These are phyloP conservation scores for Pristionchus pacificus DNA, from an alignment of 1,140 invertebrate genomes.

Conservation along the genomic window DNA sequence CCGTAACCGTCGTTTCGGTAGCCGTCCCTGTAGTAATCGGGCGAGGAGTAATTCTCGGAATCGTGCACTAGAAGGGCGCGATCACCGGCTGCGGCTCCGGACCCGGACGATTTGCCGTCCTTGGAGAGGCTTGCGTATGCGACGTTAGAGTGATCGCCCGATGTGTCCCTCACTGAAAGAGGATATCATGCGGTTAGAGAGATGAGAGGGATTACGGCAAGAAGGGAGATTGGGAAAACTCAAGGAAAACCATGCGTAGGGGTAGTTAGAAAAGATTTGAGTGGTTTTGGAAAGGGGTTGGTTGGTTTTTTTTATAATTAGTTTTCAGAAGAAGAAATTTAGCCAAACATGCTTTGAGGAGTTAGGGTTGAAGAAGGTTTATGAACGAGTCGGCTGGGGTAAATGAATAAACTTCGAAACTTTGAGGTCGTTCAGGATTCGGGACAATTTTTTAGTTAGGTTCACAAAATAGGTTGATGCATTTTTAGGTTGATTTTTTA, in stretches of 20 bases:
- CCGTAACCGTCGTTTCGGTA: conserved; percentile 29
- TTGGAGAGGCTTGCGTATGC: not conserved
- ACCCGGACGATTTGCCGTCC: too few relatives aligned
- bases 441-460: too few relatives aligned
- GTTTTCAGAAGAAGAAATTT: too few relatives aligned
- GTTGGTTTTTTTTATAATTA: too few relatives aligned
- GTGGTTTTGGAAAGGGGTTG: too few relatives aligned
- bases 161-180: not conserved
- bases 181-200: conserved; percentile 10
- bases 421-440: too few relatives aligned
- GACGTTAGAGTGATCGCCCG: not conserved
- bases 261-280: too few relatives aligned
- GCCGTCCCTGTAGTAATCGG: not conserved
- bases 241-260: not conserved
- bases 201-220: too few relatives aligned
- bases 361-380: too few relatives aligned
- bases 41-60: not conserved
- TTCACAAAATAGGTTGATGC: conserved; percentile 25
- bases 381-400: too few relatives aligned
- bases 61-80: not conserved
- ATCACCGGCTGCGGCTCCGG: not conserved
- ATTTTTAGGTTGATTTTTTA: conserved; percentile 5
- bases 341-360: too few relatives aligned
- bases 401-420: too few relatives aligned
- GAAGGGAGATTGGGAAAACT: not conserved